A percentile compares a stretch with the other conserved stretches of the same genome.
phyloP scores from a whole-genome alignment of 2,113 vertebrate genomes.

The Periophthalmodon schlosseri region DNA sequence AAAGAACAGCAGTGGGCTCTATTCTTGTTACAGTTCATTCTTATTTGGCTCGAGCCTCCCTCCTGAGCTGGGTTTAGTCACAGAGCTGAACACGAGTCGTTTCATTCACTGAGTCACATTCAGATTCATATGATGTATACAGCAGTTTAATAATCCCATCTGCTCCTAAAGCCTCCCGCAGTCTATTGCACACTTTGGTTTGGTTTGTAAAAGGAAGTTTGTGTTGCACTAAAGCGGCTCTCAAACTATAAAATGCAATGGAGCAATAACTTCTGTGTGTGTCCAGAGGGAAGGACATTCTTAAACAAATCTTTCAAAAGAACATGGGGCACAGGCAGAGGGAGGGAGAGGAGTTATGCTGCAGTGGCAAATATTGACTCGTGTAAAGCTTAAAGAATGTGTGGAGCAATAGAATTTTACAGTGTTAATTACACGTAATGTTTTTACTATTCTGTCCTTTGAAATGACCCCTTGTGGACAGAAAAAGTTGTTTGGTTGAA shows the following conservation, averaged over 20 bases:
- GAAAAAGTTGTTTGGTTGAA: too few species aligned
- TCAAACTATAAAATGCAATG: slow-evolving; percentile 4
- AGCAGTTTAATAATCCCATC: slow-evolving; percentile 5
- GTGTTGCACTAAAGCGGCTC: neutral
- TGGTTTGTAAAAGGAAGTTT: slow-evolving; percentile 1
- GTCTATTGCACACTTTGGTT: neutral
- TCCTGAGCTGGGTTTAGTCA: slow-evolving; percentile 49
- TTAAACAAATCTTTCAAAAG: neutral
- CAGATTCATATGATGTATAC: neutral
- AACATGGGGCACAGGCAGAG: neutral
- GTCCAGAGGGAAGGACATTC: neutral
- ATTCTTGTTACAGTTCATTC: slow-evolving; percentile 46
- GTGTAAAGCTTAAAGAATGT: neutral
- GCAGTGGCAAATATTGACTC: neutral
- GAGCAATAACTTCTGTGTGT: slow-evolving; percentile 4
- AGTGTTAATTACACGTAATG: neutral
- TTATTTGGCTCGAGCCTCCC: slow-evolving; percentile 6
- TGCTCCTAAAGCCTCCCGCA: neutral
- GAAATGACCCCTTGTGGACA: neutral
- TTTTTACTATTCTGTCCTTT: neutral
- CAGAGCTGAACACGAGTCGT: slow-evolving; percentile 21
- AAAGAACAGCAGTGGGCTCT: slow-evolving; percentile 25
- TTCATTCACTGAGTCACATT: slow-evolving; percentile 13
- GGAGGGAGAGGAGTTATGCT: neutral
- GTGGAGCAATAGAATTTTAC: neutral